Percentiles rank a stretch among this genome's conserved stretches.
phyloP scores from a whole-genome alignment of 2,797 vertebrate genomes.

The Nasua narica region DNA sequence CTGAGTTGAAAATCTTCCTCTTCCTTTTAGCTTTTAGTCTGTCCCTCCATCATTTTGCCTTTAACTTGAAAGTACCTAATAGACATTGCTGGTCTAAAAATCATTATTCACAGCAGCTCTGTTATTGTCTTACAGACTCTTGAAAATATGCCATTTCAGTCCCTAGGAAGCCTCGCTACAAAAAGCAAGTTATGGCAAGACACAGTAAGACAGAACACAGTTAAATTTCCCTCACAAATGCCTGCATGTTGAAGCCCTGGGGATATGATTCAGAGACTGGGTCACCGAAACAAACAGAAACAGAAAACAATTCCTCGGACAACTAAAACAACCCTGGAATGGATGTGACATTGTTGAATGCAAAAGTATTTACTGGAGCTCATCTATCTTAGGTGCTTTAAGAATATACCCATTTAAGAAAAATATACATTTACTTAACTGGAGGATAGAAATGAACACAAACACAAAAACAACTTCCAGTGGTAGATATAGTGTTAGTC shows the following conservation, averaged over 20 bases:
- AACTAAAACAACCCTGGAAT: background rate
- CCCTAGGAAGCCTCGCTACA: background rate
- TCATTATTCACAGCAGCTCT: background rate
- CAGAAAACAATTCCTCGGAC: background rate
- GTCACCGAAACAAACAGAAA: constrained; percentile 14
- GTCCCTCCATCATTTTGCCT: background rate
- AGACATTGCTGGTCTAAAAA: background rate
- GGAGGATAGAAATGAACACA: background rate
- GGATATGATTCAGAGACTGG: background rate
- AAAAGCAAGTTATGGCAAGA: constrained; percentile 25
- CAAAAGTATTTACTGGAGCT: background rate
- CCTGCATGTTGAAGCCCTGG: background rate
- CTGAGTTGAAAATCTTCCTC: background rate
- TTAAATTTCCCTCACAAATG: constrained; percentile 14
- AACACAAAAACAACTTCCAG: background rate
- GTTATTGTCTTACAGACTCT: background rate
- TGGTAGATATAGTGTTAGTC: background rate
- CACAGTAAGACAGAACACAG: background rate
- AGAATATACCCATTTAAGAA: background rate
- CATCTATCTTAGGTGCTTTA: background rate
- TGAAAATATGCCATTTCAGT: constrained; percentile 33
- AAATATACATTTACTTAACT: background rate
- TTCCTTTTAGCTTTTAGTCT: constrained; percentile 4
- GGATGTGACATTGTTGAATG: background rate
- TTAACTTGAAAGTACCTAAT: background rate